These are phyloP conservation scores for Ganaspis brasiliensis DNA, from an alignment of 2,888 invertebrate species.

Conservation along the genomic window DNA sequence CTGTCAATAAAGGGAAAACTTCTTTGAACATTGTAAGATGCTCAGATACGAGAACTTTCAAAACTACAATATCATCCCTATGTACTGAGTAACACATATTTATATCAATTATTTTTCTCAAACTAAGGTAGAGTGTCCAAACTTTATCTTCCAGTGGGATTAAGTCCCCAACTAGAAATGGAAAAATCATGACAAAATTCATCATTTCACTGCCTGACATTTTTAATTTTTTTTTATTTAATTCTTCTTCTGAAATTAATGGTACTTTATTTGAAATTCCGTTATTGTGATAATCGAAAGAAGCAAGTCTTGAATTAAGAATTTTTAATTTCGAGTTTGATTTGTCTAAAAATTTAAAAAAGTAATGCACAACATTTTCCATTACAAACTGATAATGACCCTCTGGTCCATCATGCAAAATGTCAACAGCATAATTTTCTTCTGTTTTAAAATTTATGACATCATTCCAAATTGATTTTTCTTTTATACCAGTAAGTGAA, in stretches of 20 bases:
- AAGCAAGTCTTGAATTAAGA: slow-evolving; percentile 45
- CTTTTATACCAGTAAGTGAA: slow-evolving; percentile 25
- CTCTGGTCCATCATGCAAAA: slow-evolving; percentile 51
- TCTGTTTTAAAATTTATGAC: slow-evolving; percentile 14
- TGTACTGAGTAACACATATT: slow-evolving; percentile 15
- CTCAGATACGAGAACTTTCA: slow-evolving; percentile 46
- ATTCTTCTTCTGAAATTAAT: slow-evolving; percentile 37
- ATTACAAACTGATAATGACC: slow-evolving; percentile 44
- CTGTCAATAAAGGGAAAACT: slow-evolving; percentile 30
- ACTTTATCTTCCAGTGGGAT: slow-evolving; percentile 36
- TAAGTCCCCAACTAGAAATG: slow-evolving; percentile 51
- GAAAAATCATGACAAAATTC: slow-evolving; percentile 50
- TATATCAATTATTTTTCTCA: slow-evolving; percentile 48
- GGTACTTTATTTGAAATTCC: slow-evolving; percentile 46
- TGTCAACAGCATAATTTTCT: slow-evolving; percentile 40
- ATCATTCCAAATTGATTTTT: slow-evolving; percentile 41
- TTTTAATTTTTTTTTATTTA: slow-evolving; percentile 45
- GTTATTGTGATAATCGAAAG: slow-evolving; percentile 46
- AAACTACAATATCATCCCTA: slow-evolving; percentile 13
- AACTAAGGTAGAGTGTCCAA: slow-evolving; percentile 48
- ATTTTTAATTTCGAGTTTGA: slow-evolving; percentile 22
- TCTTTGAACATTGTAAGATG: slow-evolving; percentile 44
- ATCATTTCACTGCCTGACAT: slow-evolving; percentile 55
- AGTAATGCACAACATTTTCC: slow-evolving; percentile 38
- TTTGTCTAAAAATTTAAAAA: not conserved